phyloP scores from a whole-genome alignment of 53 echinoderm and acorn worm species.

The Antedon mediterranea region DNA sequence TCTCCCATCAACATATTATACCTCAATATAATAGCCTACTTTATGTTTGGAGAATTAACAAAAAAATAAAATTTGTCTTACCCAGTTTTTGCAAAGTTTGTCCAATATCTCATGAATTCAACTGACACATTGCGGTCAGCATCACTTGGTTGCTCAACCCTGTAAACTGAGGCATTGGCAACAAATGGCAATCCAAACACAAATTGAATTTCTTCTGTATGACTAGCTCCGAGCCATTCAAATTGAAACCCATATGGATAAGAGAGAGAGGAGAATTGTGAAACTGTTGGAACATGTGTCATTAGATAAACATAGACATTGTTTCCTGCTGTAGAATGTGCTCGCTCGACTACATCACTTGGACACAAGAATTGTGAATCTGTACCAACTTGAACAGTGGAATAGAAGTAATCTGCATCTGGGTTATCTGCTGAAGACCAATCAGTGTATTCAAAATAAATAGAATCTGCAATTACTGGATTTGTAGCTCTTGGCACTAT shows the following conservation, averaged over 20 bases:
- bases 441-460: constrained; percentile 22
- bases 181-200: background rate
- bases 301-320: background rate
- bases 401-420: background rate
- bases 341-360: background rate
- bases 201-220: background rate
- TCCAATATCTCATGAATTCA: background rate
- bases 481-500: background rate
- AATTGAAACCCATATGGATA: background rate
- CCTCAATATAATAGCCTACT: no score
- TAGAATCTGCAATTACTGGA: constrained; percentile 7
- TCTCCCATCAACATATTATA: no score
- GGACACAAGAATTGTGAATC: background rate
- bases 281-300: background rate
- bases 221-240: background rate
- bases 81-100: background rate
- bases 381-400: background rate
- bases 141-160: background rate
- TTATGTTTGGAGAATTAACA: no score
- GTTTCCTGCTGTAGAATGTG: background rate
- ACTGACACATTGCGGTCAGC: background rate
- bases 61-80: no score
- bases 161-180: background rate
- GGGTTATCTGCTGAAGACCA: background rate
- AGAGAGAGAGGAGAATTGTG: background rate